Base-by-base conservation (phyloP, 2,797 vertebrate genomes). In the Microcaecilia unicolor region DNA sequence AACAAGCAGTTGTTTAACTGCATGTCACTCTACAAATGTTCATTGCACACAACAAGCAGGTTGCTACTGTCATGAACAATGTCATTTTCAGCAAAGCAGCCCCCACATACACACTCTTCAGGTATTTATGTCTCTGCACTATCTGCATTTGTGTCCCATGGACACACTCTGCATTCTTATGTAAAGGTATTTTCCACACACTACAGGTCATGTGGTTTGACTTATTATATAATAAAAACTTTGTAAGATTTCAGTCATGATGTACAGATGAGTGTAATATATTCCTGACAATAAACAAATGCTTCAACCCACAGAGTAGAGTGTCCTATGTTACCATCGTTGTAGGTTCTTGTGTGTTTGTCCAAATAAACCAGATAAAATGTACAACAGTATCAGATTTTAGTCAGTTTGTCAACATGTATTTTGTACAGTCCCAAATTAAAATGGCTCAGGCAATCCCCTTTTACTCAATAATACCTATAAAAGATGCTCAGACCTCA, bases 71-170 rank as follows among this genome's bases (percentile, higher is more conserved):
- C 14, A 14, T 39, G 19, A 29, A 23, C 17, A 30, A 36, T 13
- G 18, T 44, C 52, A 32, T n/a, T n/a, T n/a, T n/a, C n/a, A n/a
- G n/a, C n/a, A n/a, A n/a, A n/a, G n/a, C n/a, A n/a, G n/a, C n/a
- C n/a, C n/a, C n/a, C n/a, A n/a, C n/a, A n/a, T n/a, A n/a, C n/a
- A n/a, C n/a, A n/a, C n/a, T n/a, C n/a, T 46, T 83, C 78, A 81
- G 84, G 77, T 83, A 78, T 67, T 84, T 44, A 18, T 1, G 49
- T 52, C 48, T 66, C 59, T 67, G 59, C 75, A 72, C 71, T 80
- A 67, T 68, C 46, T 48, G 66, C 58, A 57, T 72, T 64, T 84
- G 66, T 85, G 84, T 84, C 81, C 86, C 44, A 44, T 81, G 80
- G 84, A 87, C 84, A 85, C 61, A 17, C 44, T 53, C 55, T 60